Evolutionary conservation across 2,113 vertebrate species (phyloP), one percentile per base, ranked within the genome.

Genomic region (Zosterops pallidus): DNA sequence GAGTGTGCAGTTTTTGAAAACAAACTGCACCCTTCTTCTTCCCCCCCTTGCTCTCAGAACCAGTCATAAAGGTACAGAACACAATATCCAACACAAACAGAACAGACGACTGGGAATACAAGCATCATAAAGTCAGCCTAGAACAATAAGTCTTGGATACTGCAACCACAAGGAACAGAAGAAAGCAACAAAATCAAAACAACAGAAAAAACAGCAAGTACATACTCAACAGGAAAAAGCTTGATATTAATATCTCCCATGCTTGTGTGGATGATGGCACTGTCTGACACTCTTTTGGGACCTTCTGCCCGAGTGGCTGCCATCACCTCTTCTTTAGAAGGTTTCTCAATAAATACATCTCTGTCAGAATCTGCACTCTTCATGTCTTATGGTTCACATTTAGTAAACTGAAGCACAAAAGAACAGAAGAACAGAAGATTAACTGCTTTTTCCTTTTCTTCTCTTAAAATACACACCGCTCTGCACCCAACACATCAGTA

Each of bases 291-390:
- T 69, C 99, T 98, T 95, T 99, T 99, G 16, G 99, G 99, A 41
- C 99, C 99, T 97, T 99, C 99, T 20, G 99, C 99, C 97, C 99
- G 99, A 37, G 99, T 99, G 83, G 99, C 99, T n/a, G 99, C 99
- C 99, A 99, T 99, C 71, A 99, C 99, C 96, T 99, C 99, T 94
- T 99, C 99, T 97, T 99, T 99, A 47, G 99, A 99, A 14, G 99
- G 99, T 75, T 99, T 99, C 97, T 99, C 99, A 83, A 99, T 99
- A 76, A 99, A 99, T 80, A 99, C 98, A 96, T 99, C 99, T 96
- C 99, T 97, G 97, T 99, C 99, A 16, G 99, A 99, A 90, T 99
- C 99, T 2, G 99, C 99, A 53, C 98, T 99, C 97, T 99, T 99
- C 0, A 99, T 99, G 82, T 99, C 99, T 97, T 99, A 99, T n/a